These are phyloP conservation scores for Amphimallon solstitiale DNA, from an alignment of 2,888 invertebrate species.

Conservation along the genomic window DNA sequence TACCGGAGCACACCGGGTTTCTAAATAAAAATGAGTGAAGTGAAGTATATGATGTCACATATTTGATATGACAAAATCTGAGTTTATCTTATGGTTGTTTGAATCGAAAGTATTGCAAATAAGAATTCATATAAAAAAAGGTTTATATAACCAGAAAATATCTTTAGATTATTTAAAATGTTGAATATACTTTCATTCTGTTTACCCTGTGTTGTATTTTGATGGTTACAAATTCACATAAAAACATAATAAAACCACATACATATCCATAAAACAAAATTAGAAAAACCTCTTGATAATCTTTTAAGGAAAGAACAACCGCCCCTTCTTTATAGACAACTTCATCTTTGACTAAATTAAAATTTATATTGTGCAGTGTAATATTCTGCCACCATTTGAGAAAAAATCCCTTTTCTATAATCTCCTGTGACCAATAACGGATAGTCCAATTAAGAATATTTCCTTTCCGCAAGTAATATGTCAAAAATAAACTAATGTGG, in stretches of 20 bases:
- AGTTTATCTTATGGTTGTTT: too few species aligned
- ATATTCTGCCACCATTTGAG: conserved; percentile 46
- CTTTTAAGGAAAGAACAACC: conserved; percentile 35
- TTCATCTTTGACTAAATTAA: conserved; percentile 13
- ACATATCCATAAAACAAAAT: conserved; percentile 42
- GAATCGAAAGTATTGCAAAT: too few species aligned
- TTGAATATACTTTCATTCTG: conserved; percentile 26
- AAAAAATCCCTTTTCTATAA: conserved; percentile 46
- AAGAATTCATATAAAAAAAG: too few species aligned
- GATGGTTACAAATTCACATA: conserved; percentile 39
- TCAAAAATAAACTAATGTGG: conserved; percentile 39
- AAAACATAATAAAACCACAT: conserved; percentile 29
- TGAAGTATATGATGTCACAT: too few species aligned
- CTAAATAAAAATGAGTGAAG: too few species aligned
- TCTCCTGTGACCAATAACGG: conserved; percentile 44
- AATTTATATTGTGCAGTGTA: conserved; percentile 35
- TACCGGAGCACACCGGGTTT: too few species aligned
- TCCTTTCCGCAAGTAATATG: conserved; percentile 42
- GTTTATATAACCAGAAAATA: too few species aligned
- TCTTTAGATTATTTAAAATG: conserved; percentile 29
- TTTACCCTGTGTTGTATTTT: conserved; percentile 1
- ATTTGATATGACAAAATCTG: too few species aligned
- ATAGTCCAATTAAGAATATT: conserved; percentile 38
- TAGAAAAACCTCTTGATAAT: conserved; percentile 47
- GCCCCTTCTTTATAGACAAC: conserved; percentile 20